Evolutionary conservation across 2,113 vertebrate genomes (phyloP).

Genomic region (Amblyopsis rosae): DNA sequence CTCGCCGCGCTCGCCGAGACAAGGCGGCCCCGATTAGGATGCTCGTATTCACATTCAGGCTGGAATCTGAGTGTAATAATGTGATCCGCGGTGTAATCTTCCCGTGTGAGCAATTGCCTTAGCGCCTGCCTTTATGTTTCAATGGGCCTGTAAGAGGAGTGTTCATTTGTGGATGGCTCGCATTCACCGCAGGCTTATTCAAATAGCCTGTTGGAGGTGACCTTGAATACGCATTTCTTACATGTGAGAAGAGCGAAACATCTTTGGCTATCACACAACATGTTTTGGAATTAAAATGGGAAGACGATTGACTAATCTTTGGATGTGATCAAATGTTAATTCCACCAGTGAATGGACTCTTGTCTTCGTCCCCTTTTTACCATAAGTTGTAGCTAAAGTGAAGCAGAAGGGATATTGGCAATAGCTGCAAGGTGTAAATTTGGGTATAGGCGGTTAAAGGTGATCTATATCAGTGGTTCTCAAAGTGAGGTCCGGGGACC

Average conservation of each 20-base stretch:
- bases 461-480: no score
- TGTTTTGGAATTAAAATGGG: slow-evolving; percentile 19
- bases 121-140: slow-evolving; percentile 25
- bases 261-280: slow-evolving; percentile 31
- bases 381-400: no score
- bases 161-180: slow-evolving; percentile 25
- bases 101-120: slow-evolving; percentile 14
- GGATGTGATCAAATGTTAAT: neutral
- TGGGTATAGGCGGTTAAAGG: no score
- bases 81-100: slow-evolving; percentile 18
- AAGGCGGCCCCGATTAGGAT: slow-evolving; percentile 27
- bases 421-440: no score
- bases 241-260: slow-evolving; percentile 27
- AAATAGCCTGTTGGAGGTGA: slow-evolving; percentile 38
- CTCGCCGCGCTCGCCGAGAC: slow-evolving; percentile 32
- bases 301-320: slow-evolving; percentile 16
- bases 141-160: slow-evolving; percentile 19
- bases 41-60: slow-evolving; percentile 9
- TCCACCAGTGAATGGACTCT: no score
- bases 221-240: slow-evolving; percentile 41
- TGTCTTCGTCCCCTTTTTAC: no score
- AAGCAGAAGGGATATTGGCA: no score
- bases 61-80: slow-evolving; percentile 38
- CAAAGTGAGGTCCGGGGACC: no score
- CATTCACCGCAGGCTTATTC: slow-evolving; percentile 20